Base-by-base conservation (phyloP, 2,113 vertebrate genomes). In the Megaceryle torquata region DNA sequence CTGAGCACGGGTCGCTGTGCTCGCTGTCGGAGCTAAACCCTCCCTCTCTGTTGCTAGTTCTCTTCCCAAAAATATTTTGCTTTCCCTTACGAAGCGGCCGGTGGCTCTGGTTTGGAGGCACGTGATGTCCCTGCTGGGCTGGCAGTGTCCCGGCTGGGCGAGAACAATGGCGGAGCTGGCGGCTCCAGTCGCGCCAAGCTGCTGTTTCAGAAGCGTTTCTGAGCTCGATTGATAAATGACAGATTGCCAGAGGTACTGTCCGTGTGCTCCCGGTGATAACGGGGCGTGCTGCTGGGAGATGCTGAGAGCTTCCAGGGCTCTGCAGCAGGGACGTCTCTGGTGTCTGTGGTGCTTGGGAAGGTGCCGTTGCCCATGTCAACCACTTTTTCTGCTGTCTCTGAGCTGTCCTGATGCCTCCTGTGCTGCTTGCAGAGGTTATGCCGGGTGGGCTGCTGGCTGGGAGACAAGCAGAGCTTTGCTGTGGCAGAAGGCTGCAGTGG, bases 21-120 rank as follows among this genome's bases (percentile, higher is more conserved):
- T 93, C 24, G 29, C 87, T n/a, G 59, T 11, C 48, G 37, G 74
- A 65, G 59, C 41, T 84, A 14, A 6, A 14, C 82, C 24, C 20
- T 6, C 41, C 8, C 1, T 1, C 74, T 37, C 37, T 28, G 0
- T 53, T 57, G 10, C 67, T 35, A 2, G 5, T 19, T n/a, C 41
- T 65, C 57, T 19, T 19, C 46, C 51, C 65, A 19, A 53, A 43
- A 0, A 4, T 26, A 17, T 28, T 85, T 72, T 39, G 16, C 39
- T 79, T 74, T 91, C 44, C 44, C 1, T 0, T 7, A 1, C 3
- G 69, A 54, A 37, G 1, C 4, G 54, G 20, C 22, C 29, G 13
- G 60, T 0, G 7, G 61, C 20, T 80, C 43, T 64, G 84, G 41
- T 48, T 26, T 65, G 72, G 37, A 60, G 77, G 84, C 48, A 74